These are phyloP conservation scores for Diaperis boleti DNA, from an alignment of 2,888 invertebrate genomes.

Conservation along the genomic window DNA sequence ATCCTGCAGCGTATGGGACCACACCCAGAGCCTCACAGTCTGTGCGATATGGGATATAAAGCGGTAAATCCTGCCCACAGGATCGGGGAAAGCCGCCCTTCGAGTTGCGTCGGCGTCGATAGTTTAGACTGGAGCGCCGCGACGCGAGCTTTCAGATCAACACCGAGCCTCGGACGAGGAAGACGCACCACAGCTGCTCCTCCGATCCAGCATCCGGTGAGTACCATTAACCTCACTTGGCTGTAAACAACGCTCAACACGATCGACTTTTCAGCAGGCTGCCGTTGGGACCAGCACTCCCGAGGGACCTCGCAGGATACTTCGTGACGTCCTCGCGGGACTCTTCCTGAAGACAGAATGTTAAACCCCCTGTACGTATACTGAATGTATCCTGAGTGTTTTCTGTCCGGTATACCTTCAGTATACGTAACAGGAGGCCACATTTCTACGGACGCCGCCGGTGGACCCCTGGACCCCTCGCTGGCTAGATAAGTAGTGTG, in stretches of 20 bases:
- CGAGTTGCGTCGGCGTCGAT: conserved; percentile 66
- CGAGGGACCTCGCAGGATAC: conserved; percentile 13
- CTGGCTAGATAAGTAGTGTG: conserved; percentile 6
- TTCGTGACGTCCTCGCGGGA: neutral
- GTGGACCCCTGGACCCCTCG: neutral
- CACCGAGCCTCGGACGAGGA: conserved; percentile 48
- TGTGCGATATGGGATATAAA: conserved; percentile 71
- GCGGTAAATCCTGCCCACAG: conserved; percentile 66
- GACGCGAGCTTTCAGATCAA: conserved; percentile 60
- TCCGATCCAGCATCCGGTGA: neutral
- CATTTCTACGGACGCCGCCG: conserved; percentile 70
- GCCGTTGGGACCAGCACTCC: conserved; percentile 8
- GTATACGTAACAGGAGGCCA: conserved; percentile 99
- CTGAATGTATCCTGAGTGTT: conserved; percentile 99
- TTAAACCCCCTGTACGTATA: conserved; percentile 97
- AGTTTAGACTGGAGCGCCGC: conserved; percentile 58
- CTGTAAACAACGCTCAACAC: conserved; percentile 8
- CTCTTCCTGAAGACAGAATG: conserved; percentile 64
- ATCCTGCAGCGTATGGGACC: conserved; percentile 66
- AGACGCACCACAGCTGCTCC: conserved; percentile 41
- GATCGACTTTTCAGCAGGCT: conserved; percentile 2
- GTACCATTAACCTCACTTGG: conserved; percentile 21
- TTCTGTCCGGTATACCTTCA: conserved; percentile 99
- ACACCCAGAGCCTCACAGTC: conserved; percentile 69
- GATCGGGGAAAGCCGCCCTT: conserved; percentile 63